Base-by-base conservation (phyloP, 2,113 vertebrate genomes). In the Brachyistius frenatus region DNA sequence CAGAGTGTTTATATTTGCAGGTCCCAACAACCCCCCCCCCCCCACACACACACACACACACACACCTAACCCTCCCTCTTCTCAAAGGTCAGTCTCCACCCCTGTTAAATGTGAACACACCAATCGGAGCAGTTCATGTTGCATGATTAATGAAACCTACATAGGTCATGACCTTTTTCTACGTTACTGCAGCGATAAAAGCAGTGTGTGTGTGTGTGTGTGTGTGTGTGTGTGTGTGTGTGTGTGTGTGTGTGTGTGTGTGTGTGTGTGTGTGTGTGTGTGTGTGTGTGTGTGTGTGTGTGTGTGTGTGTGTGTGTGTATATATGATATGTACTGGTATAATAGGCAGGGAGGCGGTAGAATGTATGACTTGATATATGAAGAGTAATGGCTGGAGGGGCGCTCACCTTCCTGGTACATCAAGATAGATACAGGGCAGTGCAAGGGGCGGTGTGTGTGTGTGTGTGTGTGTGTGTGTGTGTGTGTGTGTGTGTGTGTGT, bases 131-230 rank as follows among this genome's bases (percentile, higher is more conserved):
- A 32, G 49, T 65, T 73, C 54, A 41, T 67, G 39, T 46, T 49
- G 13, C 76, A 81, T 88, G 83, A 91, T 88, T 91, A 78, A 91
- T 91, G 89, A 73, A 70, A 72, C 58, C 53, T 56, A 58, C 76
- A 83, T 84, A 85, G 90, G 90, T 90, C 84, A 30, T 36, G 78
- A 86, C 90, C 88, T 91, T 91, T 92, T 80, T 57, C 35, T 66
- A 54, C 63, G 76, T 86, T 74, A 77, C 70, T 54, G 72, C 62
- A 23, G 79, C n/a, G 69, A 90, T 83, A 78, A 85, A 84, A 85
- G 63, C 32, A 4, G 52, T 31, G 54, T 61, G 73, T 11, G 69
- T 66, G 61, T 72, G 60, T 67, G 60, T 39, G 46, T 53, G 78
- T 46, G 75, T 58, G 60, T 47, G 73, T 8, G 14, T 13, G 52